Evolutionary conservation across 2,797 vertebrate genomes (phyloP).

Genomic region (Botia almorhae): DNA sequence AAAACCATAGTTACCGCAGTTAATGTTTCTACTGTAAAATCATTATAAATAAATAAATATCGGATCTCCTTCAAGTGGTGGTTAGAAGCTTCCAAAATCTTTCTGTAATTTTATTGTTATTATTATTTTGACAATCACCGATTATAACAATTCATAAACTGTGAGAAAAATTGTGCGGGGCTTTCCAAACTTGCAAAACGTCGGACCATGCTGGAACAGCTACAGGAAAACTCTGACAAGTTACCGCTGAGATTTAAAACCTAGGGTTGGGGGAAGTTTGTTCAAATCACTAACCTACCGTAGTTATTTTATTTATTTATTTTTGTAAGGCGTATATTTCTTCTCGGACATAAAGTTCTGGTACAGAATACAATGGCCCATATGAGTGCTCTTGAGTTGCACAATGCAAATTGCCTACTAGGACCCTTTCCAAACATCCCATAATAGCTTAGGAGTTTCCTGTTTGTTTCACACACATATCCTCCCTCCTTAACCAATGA

Average conservation of each 20-base stretch:
- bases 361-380: neutral
- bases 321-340: neutral
- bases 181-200: too few species aligned
- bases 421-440: constrained; percentile 35
- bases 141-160: too few species aligned
- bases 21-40: neutral
- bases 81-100: too few species aligned
- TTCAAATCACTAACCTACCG: neutral
- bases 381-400: neutral
- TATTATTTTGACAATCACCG: too few species aligned
- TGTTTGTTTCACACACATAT: constrained; percentile 37
- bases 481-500: constrained; percentile 21
- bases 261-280: neutral
- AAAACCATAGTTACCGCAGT: neutral
- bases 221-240: too few species aligned
- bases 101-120: too few species aligned
- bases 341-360: constrained; percentile 5
- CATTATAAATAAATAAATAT: too few species aligned
- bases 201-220: too few species aligned
- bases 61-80: too few species aligned
- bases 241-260: too few species aligned
- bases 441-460: constrained; percentile 48
- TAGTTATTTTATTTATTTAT: too few species aligned
- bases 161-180: too few species aligned
- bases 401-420: constrained; percentile 13